Percentiles rank a stretch among this genome's conserved stretches.
These are phyloP conservation scores for Otolemur crassicaudatus DNA, from an alignment of 2,797 vertebrate species.

Conservation along the genomic window DNA sequence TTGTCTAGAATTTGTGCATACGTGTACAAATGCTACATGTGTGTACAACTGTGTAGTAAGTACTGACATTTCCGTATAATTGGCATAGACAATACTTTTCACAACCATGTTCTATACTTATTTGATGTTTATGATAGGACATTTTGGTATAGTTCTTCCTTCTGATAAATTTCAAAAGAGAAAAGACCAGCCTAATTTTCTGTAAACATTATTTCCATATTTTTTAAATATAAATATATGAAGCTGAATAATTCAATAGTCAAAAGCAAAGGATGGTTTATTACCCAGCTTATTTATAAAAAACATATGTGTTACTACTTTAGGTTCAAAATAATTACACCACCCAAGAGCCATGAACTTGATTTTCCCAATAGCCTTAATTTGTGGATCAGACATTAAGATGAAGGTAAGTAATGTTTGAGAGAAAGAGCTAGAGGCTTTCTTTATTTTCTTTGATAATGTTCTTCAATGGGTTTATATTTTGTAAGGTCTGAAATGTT, in stretches of 20 bases:
- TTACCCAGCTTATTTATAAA: background rate
- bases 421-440: background rate
- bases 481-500: background rate
- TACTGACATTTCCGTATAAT: background rate
- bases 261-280: background rate
- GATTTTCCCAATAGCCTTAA: background rate
- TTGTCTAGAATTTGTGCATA: background rate
- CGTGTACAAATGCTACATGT: background rate
- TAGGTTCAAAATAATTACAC: slow-evolving; percentile 14
- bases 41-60: background rate
- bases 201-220: background rate
- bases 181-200: background rate
- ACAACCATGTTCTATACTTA: background rate
- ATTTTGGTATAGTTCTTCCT: background rate
- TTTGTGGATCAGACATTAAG: background rate
- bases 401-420: background rate
- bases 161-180: background rate
- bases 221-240: slow-evolving; percentile 5
- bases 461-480: background rate
- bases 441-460: background rate
- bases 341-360: background rate
- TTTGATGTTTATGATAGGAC: background rate
- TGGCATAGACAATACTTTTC: background rate
- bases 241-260: background rate
- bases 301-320: background rate